phyloP scores from a whole-genome alignment of 2,797 vertebrate genomes.

The Cynodonichthys magdalenae region DNA sequence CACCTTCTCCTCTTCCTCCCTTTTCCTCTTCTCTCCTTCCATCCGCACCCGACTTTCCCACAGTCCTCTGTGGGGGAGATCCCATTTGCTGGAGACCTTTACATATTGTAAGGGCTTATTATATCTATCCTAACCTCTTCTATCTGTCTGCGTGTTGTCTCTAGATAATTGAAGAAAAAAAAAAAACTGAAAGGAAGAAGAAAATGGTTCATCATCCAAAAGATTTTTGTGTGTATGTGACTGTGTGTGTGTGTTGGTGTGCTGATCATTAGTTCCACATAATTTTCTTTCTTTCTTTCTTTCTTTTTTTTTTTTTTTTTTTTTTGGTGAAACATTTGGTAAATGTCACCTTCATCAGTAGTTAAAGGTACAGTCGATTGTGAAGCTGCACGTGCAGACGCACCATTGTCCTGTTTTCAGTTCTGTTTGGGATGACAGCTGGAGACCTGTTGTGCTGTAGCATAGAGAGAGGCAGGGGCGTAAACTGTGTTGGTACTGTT shows the following conservation, averaged over 20 bases:
- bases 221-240: conserved; percentile 50
- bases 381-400: conserved; percentile 62
- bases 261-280: conserved; percentile 74
- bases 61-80: conserved; percentile 80
- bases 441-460: conserved; percentile 69
- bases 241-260: conserved; percentile 28
- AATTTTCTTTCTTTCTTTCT: conserved; percentile 76
- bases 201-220: conserved; percentile 78
- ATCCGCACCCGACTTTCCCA: conserved; percentile 73
- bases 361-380: conserved; percentile 62
- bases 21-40: conserved; percentile 45
- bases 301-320: conserved; percentile 56
- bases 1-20: conserved; percentile 34
- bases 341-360: conserved; percentile 74
- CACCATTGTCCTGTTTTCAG: conserved; percentile 57
- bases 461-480: conserved; percentile 27
- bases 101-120: conserved; percentile 90
- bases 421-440: conserved; percentile 50
- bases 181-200: conserved; percentile 62
- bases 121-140: conserved; percentile 82
- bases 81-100: conserved; percentile 85
- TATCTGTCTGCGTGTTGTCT: conserved; percentile 69
- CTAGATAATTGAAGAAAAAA: conserved; percentile 65
- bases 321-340: conserved; percentile 66
- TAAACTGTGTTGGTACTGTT: conserved; percentile 39